Base-by-base conservation (phyloP, 2,888 invertebrate species). In the Drosophila paramelanica region DNA sequence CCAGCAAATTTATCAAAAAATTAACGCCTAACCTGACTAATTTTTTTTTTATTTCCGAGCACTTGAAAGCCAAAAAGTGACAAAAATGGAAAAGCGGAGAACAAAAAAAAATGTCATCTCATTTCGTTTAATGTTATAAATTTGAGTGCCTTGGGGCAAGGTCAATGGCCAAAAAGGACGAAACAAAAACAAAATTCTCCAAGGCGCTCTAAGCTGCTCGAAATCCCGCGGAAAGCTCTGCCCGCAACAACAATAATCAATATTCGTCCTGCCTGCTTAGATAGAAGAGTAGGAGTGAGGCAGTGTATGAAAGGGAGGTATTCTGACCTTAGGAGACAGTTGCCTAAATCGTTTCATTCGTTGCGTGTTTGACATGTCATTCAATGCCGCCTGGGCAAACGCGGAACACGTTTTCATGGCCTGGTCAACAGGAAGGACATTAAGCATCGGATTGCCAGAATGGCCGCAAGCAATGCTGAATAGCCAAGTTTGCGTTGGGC, bases 331-430 rank as follows among this genome's bases (percentile, higher is more conserved):
- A 43, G 20, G 5, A 31, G 20, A 17, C 23, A 25, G 50, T 39
- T 36, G 47, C 52, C 62, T 17, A 73, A 76, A 69, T 72, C 70
- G 68, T 33, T 39, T 66, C 60, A 65, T 68, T 77, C 79, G 88
- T 77, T 82, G 88, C 77, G 89, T 86, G 89, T 82, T 84, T 75
- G 83, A 79, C 80, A 77, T 83, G 88, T 79, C 83, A 88, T 77
- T 71, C 65, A 79, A 86, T 55, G 72, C 73, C 67, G 73, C 67
- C 70, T 64, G 82, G 56, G 46, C 76, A 76, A 71, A 71, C 77
- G 60, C 58, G 59, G 62, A 67, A 61, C 68, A 74, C 76, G 67
- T 73, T 65, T 53, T 59, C 62, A 53, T 64, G 23, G 66, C 58
- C 50, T 71, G 42, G 82, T 82, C 80, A 86, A 86, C 87, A 88